A percentile compares a stretch with the other conserved stretches of the same genome.
Conservation (phyloP, 2,113 vertebrate genomes). For the Psettodes erumei region DNA sequence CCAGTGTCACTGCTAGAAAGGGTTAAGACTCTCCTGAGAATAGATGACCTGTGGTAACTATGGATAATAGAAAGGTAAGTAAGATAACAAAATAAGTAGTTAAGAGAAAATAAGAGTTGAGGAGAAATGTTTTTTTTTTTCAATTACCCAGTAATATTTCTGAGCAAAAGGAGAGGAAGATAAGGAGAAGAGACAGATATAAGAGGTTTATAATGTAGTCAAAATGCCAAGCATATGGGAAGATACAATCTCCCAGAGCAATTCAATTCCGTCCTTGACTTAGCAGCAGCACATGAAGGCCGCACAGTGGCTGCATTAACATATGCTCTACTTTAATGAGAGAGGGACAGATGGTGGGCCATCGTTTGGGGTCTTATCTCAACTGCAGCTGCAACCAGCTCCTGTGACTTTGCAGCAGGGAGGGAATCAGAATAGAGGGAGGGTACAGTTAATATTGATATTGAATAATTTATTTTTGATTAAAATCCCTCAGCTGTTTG, state of each 20-base stretch:
- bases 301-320: slow-evolving; percentile 74
- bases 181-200: slow-evolving; percentile 13
- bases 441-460: not conserved
- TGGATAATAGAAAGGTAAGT: slow-evolving; percentile 17
- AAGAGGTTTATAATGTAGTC: slow-evolving; percentile 33
- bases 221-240: slow-evolving; percentile 68
- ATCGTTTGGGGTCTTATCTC: slow-evolving; percentile 68
- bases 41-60: slow-evolving; percentile 25
- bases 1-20: slow-evolving; percentile 20
- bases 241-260: slow-evolving; percentile 67
- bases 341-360: slow-evolving; percentile 76
- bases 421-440: not conserved
- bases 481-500: too few relatives aligned
- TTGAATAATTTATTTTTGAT: not conserved
- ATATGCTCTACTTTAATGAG: slow-evolving; percentile 79
- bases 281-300: slow-evolving; percentile 67
- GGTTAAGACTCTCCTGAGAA: slow-evolving; percentile 20
- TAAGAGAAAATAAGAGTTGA: slow-evolving; percentile 12
- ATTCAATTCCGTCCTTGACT: slow-evolving; percentile 80
- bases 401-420: slow-evolving; percentile 61
- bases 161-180: not conserved
- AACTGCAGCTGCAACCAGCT: slow-evolving; percentile 44
- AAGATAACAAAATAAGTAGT: slow-evolving; percentile 14
- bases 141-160: slow-evolving; percentile 4
- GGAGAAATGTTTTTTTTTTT: not conserved